Base-by-base conservation (phyloP, 35 echinoderm and acorn worm species). In the Lytechinus pictus region DNA sequence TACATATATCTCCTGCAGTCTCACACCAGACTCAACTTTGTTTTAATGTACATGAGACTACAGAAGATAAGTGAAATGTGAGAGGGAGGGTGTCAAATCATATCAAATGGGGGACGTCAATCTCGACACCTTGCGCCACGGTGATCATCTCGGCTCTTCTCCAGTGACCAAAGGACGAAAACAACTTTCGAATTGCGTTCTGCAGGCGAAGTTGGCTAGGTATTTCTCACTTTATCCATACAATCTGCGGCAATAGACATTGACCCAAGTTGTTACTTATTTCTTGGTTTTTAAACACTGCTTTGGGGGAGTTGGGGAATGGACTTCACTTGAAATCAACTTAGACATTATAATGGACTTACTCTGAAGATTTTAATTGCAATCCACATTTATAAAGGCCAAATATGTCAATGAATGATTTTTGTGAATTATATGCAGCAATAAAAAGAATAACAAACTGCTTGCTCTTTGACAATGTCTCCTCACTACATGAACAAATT, bases 161-260 rank as follows among this genome's bases (percentile, higher is more conserved):
- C 92, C 92, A 29, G 12, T 54, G 54, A 93, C 92, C 92, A n/a
- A 14, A 3, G 28, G 92, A 93, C 52, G 92, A 55, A 93, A 55
- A 93, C 92, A 93, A 93, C 92, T 93, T 93, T 33, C 27, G 27
- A 93, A 57, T 93, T 57, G 16, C 6, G 88, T 44, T 93, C 27
- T 28, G 29, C 29, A 27, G 27, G 27, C 53, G 28, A 14, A 93
- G 52, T 57, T 93, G 92, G 92, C 53, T 55, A 93, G 92, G 92
- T 55, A 53, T 93, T 93, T 93, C 92, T 93, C 92, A 93, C 92
- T 93, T 93, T 93, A 93, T 93, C 92, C 92, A 93, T 53, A 93
- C 53, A 53, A 93, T 93, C 92, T 93, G 92, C 92, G 92, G 92
- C 92, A 93, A 93, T 93, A 93, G 92, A 93, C 53, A 93, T 33